Evolutionary conservation across 1,140 invertebrate species (phyloP), one percentile per base, ranked within the genome.

Genomic region (Drosophila biarmipes): DNA sequence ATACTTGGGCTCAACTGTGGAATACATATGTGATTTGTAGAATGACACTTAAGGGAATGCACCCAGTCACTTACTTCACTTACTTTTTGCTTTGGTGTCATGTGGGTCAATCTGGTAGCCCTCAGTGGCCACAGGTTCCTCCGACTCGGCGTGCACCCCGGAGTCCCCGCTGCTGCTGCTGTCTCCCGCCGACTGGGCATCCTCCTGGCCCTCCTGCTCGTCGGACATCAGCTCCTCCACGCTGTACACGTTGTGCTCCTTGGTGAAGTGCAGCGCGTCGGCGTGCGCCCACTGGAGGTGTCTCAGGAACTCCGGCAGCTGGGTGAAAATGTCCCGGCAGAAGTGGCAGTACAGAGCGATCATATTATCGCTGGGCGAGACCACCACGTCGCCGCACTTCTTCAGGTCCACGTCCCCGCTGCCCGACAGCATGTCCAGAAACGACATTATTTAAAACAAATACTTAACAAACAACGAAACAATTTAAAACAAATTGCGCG

Each of bases 311-410:
- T 74, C 52, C 24, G 67, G 40, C 35, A 85, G 14, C 49, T 68
- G 51, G 4, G 56, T 58, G 6, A 73, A 90, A 21, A 80, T 59
- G 14, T 73, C 66, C 11, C 53, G 52, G 31, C 90, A 91, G 17
- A 81, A 90, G 12, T 57, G 62, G 35, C 90, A 91, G 34, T 54
- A 74, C 56, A 91, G 17, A 2, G 63, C 79, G 17, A 90, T 55
- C 48, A 68, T 52, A 27, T 87, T 87, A 24, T 84, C 58, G 11
- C 69, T 77, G 6, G 68, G 17, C 4, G 85, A 90, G 24, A 87
- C 63, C 14, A 90, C 66, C 6, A 91, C 82, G 58, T 91, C 81
- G 3, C 90, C 90, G 19, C 90, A 91, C 29, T 81, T 90, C 46
- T 81, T 58, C 7, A 73, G 84, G n/a, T 78, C 19, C 0, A 73